phyloP scores from a whole-genome alignment of 2,888 invertebrate species.

The Eilema griseolum region DNA sequence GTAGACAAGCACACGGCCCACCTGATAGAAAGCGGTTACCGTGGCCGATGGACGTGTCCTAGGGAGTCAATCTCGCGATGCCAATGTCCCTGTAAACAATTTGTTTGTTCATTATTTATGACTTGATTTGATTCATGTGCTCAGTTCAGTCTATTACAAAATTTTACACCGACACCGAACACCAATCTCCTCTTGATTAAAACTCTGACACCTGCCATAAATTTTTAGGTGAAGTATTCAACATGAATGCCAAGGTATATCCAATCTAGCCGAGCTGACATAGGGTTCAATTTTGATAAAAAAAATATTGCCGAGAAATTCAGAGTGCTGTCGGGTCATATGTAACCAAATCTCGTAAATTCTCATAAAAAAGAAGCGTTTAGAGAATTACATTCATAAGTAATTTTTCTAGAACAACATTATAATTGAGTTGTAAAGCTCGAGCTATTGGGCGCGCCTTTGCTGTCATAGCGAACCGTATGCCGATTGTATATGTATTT shows the following conservation, averaged over 20 bases:
- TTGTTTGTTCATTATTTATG: not conserved
- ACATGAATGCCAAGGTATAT: conserved; percentile 20
- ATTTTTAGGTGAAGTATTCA: conserved; percentile 38
- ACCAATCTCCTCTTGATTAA: conserved; percentile 45
- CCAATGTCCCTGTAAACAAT: no score
- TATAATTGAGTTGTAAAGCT: not conserved
- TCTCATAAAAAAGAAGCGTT: conserved; percentile 9
- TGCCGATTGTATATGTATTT: not conserved
- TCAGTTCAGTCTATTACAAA: not conserved
- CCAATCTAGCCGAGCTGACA: not conserved
- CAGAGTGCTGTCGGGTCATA: conserved; percentile 1
- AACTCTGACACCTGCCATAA: conserved; percentile 40
- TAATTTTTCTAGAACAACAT: not conserved
- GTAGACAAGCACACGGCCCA: no score
- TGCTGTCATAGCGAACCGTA: not conserved
- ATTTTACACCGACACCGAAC: conserved; percentile 15
- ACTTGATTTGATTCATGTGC: conserved; percentile 18
- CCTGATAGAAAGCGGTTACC: no score
- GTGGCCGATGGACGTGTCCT: no score
- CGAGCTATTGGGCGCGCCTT: not conserved
- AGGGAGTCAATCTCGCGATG: no score
- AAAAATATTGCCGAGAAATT: conserved; percentile 24
- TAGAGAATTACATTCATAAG: not conserved
- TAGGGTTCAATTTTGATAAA: conserved; percentile 21
- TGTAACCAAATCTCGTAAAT: conserved; percentile 9